These are phyloP conservation scores for Epistrophe grossulariae DNA, from an alignment of 2,888 invertebrate genomes.

Conservation along the genomic window DNA sequence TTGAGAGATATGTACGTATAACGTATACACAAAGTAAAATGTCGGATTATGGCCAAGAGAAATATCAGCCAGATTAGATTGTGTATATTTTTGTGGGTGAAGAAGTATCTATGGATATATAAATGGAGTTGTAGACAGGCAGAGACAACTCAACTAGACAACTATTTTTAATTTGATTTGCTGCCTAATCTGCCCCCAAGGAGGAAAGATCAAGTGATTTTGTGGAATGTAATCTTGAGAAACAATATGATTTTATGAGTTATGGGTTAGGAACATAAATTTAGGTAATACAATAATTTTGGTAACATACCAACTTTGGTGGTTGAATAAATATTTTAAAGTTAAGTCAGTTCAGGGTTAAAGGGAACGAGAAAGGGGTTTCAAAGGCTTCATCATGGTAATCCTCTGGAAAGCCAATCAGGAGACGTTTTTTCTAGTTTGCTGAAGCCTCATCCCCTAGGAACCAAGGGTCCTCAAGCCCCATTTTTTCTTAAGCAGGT, in stretches of 20 bases:
- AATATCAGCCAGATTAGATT: slow-evolving; percentile 56
- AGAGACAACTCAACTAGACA: slow-evolving; percentile 17
- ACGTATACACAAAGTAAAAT: neutral
- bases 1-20: neutral
- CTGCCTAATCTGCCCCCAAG: slow-evolving; percentile 7
- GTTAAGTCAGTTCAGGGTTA: too few species aligned
- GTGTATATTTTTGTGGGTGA: slow-evolving; percentile 27
- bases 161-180: slow-evolving; percentile 59
- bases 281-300: too few species aligned
- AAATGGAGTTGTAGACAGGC: slow-evolving; percentile 62
- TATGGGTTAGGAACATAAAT: neutral
- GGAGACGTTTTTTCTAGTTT: too few species aligned
- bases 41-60: slow-evolving; percentile 61
- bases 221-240: slow-evolving; percentile 25
- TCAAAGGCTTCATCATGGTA: too few species aligned
- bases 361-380: too few species aligned
- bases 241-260: slow-evolving; percentile 3
- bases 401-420: too few species aligned
- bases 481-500: too few species aligned
- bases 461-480: too few species aligned
- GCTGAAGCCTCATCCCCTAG: too few species aligned
- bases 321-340: neutral
- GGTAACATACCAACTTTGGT: neutral
- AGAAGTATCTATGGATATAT: neutral
- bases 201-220: slow-evolving; percentile 38